Evolutionary conservation across 2,888 invertebrate species (phyloP).

Genomic region (Ferdinandea cuprea): DNA sequence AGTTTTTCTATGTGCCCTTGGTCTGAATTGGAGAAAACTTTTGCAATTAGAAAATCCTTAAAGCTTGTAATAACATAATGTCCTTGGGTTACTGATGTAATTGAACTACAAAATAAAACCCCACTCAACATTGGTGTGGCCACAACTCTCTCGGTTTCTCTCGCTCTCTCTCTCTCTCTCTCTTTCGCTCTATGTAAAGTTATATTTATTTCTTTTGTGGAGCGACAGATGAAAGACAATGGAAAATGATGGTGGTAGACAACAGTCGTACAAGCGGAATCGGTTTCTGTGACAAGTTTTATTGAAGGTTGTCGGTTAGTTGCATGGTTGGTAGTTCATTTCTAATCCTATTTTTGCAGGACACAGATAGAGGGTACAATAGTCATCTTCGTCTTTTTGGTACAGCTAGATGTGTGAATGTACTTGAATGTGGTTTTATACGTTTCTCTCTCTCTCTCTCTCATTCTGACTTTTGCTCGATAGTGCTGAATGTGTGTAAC

Average conservation of each 20-base stretch:
- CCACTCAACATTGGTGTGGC: constrained; percentile 68
- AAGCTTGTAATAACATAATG: constrained; percentile 74
- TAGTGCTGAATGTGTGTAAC: constrained; percentile 16
- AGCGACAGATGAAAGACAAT: constrained; percentile 42
- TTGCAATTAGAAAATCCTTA: constrained; percentile 73
- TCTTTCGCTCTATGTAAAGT: too few species aligned
- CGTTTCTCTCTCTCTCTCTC: neutral
- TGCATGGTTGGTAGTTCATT: constrained; percentile 70
- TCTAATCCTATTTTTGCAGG: constrained; percentile 61
- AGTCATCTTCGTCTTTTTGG: constrained; percentile 4
- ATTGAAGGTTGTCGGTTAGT: constrained; percentile 70
- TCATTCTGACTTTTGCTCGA: neutral
- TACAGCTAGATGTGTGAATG: constrained; percentile 4
- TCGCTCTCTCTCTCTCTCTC: too few species aligned
- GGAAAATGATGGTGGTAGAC: neutral
- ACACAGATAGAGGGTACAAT: constrained; percentile 12
- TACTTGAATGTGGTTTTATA: neutral
- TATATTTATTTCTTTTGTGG: too few species aligned
- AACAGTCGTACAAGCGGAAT: constrained; percentile 30
- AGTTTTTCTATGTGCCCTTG: constrained; percentile 20
- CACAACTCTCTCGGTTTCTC: constrained; percentile 35
- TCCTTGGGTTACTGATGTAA: constrained; percentile 71
- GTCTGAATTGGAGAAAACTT: constrained; percentile 61
- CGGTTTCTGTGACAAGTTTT: constrained; percentile 72
- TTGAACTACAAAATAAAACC: constrained; percentile 72